Base-by-base conservation (phyloP, 2,888 invertebrate genomes). In the Drosophila neonasuta region DNA sequence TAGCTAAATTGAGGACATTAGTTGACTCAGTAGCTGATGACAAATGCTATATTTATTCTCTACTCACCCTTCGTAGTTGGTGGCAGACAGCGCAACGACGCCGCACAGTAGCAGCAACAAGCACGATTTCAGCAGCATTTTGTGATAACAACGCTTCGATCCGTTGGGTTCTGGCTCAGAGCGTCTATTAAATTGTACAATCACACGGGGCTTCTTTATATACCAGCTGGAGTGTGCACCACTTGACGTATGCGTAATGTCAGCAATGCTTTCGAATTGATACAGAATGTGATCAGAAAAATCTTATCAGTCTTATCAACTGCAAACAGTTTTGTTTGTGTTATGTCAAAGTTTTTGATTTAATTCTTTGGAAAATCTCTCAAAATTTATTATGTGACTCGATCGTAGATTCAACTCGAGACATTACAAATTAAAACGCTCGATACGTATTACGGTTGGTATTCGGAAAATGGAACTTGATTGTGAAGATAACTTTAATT, bases 1-100 rank as follows among this genome's bases (percentile, higher is more conserved):
- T 86, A 90, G 32, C 90, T 90, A 29, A 20, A 10, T 39, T 11
- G 29, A 20, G 5, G 9, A 5, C 24, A 49, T 57, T 57, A 60
- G 39, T 20, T 50, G 44, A 62, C 39, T 36, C 46, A 41, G 9
- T 11, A 17, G 13, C 6, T 20, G 11, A 15, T 24, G 24, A 15
- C 9, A 10, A 44, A 29, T 39, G 10, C 17, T 6, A 20, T 4
- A 7, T 24, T 2, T 2, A 30, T 1, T 11, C 2, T 7, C 10
- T 5, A 77, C 87, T 87, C 52, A 86, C 86, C 86, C 87, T 4
- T 87, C 75, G 54, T 87, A 86, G 60, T 39, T 68, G 15, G 52
- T 15, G 32, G 51, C 60, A 8, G 64, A 52, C 5, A 73, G 11
- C 46, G 65, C 74, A 34, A 59, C 54, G 32, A 64, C 36, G 50